Evolutionary conservation across 2,888 invertebrate species (phyloP).

Genomic region (Orgyia antiqua): DNA sequence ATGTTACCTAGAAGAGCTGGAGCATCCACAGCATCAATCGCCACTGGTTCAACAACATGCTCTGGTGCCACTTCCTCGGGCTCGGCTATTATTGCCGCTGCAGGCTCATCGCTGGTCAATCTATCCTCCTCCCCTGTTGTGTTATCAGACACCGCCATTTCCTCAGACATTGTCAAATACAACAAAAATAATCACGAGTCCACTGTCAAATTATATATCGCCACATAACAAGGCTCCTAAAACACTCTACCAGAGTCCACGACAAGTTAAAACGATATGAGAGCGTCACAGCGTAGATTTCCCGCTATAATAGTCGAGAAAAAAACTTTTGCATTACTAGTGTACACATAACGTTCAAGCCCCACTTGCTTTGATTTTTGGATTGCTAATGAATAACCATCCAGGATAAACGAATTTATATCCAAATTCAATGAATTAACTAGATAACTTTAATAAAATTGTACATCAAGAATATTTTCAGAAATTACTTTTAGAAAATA

Average conservation of each 20-base stretch:
- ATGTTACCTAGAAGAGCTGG: conserved; percentile 35
- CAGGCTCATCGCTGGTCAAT: conserved; percentile 41
- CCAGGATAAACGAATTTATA: conserved; percentile 9
- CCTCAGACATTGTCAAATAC: conserved; percentile 71
- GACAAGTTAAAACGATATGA: conserved; percentile 55
- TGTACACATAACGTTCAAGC: conserved; percentile 30
- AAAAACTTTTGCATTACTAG: conserved; percentile 36
- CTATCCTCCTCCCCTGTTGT: conserved; percentile 50
- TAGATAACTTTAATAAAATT: conserved; percentile 25
- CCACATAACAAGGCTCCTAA: conserved; percentile 63
- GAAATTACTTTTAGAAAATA: conserved; percentile 56
- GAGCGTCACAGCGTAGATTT: conserved; percentile 71
- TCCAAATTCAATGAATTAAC: conserved; percentile 9
- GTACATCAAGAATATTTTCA: conserved; percentile 44
- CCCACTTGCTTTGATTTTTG: conserved; percentile 12
- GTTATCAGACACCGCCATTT: conserved; percentile 73
- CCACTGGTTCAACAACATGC: conserved; percentile 26
- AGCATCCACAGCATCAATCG: conserved; percentile 26
- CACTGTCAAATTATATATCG: conserved; percentile 57
- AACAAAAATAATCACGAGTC: conserved; percentile 48
- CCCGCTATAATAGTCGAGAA: conserved; percentile 65
- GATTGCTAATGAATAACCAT: conserved; percentile 6
- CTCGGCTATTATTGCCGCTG: conserved; percentile 33
- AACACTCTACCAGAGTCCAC: conserved; percentile 49
- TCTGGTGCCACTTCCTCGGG: conserved; percentile 31